Base-by-base conservation (phyloP, 2,113 vertebrate species). In the Planiliza haematocheilus region DNA sequence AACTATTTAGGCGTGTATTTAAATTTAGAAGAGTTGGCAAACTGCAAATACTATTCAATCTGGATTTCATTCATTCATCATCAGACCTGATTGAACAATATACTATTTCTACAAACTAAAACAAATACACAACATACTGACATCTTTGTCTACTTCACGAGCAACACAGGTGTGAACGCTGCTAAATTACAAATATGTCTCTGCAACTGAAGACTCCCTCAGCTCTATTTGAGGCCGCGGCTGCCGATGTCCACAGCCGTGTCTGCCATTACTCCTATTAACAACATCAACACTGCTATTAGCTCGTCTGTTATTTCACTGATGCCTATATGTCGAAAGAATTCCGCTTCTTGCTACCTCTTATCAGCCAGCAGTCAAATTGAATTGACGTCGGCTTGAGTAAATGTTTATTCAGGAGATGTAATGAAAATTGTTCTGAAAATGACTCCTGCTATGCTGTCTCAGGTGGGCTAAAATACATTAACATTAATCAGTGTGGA, bases 381-480 rank as follows among this genome's bases (percentile, higher is more conserved):
- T 89, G 74, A 88, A 89, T 79, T 87, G 88, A 92, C 89, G 85
- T 90, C 79, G 43, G 63, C 74, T 83, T 88, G 81, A 89, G 78
- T 74, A 89, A 89, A 91, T 83, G 80, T 91, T 91, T 89, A 92
- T 60, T 74, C 84, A 88, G 70, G 79, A 91, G 68, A 88, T 85
- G 85, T 78, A 91, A 91, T 90, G 79, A 89, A 86, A 89, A 83
- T 83, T 83, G 74, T 71, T 86, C 81, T 80, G 84, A 88, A 90
- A 87, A 89, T 82, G 85, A 90, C 75, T 88, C 85, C 81, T 1
- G 56, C 84, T 72, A 49, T 71, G 82, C 77, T 79, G 90, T 90
- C 86, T 89, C 90, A 87, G 81, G 81, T 88, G 84, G 86, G 79
- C 77, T 79, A 74, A 89, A 87, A 73, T 68, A 79, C 21, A 52